phyloP scores from a whole-genome alignment of 2,797 vertebrate genomes.

The Silurus lanzhouensis region DNA sequence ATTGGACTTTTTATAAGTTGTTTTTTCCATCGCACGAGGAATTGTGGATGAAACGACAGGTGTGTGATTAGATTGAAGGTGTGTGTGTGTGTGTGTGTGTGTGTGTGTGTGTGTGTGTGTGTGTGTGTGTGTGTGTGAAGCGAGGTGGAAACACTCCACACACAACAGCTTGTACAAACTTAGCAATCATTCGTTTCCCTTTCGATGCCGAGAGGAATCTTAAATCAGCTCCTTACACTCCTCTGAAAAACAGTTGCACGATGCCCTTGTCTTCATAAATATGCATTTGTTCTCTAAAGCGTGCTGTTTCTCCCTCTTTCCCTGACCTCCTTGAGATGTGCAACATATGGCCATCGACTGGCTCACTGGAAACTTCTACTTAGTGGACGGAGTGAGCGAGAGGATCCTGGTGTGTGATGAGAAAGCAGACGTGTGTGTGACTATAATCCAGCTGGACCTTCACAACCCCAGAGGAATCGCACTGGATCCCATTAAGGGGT shows the following conservation, averaged over 20 bases:
- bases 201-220: constrained; percentile 29
- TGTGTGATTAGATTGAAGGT: background rate
- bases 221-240: constrained; percentile 23
- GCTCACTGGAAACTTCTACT: constrained; percentile 84
- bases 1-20: background rate
- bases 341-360: constrained; percentile 84
- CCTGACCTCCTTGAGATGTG: constrained; percentile 72
- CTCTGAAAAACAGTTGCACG: background rate
- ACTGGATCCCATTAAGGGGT: constrained; percentile 81
- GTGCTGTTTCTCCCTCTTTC: background rate
- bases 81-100: background rate
- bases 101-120: background rate
- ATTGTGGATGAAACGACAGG: too few species aligned
- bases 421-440: constrained; percentile 76
- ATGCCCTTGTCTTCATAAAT: constrained; percentile 31
- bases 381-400: constrained; percentile 79
- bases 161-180: constrained; percentile 35
- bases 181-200: constrained; percentile 29
- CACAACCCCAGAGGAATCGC: constrained; percentile 81
- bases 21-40: background rate
- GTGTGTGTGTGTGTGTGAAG: background rate
- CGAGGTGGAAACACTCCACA: background rate
- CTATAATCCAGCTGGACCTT: constrained; percentile 81
- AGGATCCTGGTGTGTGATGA: constrained; percentile 80
- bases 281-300: constrained; percentile 3